Conservation (phyloP, 2,888 invertebrate species). For the Zaprionus bogoriensis region DNA sequence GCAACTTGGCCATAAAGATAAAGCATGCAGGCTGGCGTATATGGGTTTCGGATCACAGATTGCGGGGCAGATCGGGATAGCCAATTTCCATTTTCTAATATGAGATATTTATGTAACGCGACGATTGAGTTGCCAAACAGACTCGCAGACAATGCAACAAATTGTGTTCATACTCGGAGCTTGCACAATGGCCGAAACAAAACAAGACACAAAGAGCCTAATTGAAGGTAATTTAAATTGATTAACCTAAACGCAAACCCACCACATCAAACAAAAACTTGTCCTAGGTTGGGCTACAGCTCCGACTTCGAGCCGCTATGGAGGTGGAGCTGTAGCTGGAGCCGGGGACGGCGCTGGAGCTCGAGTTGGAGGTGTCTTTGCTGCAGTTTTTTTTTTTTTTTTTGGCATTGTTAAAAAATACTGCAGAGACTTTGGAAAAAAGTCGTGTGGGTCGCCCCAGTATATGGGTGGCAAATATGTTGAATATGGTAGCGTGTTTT, state of each 20-base stretch:
- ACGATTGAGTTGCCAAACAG: constrained; percentile 42
- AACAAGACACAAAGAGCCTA: constrained; percentile 62
- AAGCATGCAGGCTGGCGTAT: constrained; percentile 34
- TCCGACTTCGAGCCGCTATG: neutral
- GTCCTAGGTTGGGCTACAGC: constrained; percentile 42
- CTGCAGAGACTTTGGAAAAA: too few relatives aligned
- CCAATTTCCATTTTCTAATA: constrained; percentile 41
- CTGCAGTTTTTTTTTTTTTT: constrained; percentile 62
- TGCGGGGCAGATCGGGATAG: constrained; percentile 26
- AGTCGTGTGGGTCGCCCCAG: constrained; percentile 52
- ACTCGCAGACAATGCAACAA: constrained; percentile 37
- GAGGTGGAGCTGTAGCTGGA: neutral
- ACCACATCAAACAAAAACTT: constrained; percentile 35
- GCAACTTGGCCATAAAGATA: constrained; percentile 39
- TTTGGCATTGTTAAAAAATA: constrained; percentile 63
- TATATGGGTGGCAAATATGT: constrained; percentile 57
- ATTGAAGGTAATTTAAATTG: constrained; percentile 78
- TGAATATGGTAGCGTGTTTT: constrained; percentile 69
- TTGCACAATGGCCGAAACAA: constrained; percentile 29
- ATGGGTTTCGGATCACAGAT: constrained; percentile 46
- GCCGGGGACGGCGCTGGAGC: too few relatives aligned
- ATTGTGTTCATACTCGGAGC: constrained; percentile 39
- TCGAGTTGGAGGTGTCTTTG: constrained; percentile 49
- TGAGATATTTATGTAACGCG: constrained; percentile 34
- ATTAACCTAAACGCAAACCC: constrained; percentile 63